These are phyloP conservation scores for Thymallus thymallus DNA, from an alignment of 2,113 vertebrate genomes.

Conservation along the genomic window DNA sequence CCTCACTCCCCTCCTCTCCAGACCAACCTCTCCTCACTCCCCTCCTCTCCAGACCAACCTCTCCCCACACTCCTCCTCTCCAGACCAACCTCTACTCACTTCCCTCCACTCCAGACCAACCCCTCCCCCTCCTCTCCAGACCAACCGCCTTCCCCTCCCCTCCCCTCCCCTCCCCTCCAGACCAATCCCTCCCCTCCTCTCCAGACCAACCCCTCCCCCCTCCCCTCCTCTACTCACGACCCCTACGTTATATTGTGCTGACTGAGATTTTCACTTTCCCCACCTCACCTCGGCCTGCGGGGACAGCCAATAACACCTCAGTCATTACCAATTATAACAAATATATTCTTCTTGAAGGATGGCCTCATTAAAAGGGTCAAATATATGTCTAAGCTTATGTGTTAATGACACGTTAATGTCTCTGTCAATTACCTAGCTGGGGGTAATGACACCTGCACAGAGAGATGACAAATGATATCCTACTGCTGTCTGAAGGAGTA, in stretches of 20 bases:
- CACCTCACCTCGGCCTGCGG: constrained; percentile 55
- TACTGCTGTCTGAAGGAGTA: constrained; percentile 57
- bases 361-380: constrained; percentile 78
- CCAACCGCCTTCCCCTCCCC: constrained; percentile 14
- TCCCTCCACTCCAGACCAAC: constrained; percentile 54
- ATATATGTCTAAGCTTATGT: constrained; percentile 74
- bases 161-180: no score
- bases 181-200: constrained; percentile 38
- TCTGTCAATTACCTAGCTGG: constrained; percentile 72
- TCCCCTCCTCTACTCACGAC: no score
- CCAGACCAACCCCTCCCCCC: constrained; percentile 7
- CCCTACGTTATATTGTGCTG: no score
- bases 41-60: constrained; percentile 48
- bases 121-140: constrained; percentile 44
- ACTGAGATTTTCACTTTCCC: constrained; percentile 40
- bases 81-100: background rate
- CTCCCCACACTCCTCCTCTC: constrained; percentile 52
- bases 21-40: constrained; percentile 28
- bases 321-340: constrained; percentile 74
- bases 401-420: constrained; percentile 79
- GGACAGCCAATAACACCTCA: constrained; percentile 70
- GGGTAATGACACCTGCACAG: constrained; percentile 70
- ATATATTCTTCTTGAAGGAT: constrained; percentile 79
- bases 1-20: constrained; percentile 7
- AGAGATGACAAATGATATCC: constrained; percentile 45